Percentiles rank a stretch among this genome's conserved stretches.
Conservation (phyloP, 1,140 invertebrate genomes). For the Papilio polytes region DNA sequence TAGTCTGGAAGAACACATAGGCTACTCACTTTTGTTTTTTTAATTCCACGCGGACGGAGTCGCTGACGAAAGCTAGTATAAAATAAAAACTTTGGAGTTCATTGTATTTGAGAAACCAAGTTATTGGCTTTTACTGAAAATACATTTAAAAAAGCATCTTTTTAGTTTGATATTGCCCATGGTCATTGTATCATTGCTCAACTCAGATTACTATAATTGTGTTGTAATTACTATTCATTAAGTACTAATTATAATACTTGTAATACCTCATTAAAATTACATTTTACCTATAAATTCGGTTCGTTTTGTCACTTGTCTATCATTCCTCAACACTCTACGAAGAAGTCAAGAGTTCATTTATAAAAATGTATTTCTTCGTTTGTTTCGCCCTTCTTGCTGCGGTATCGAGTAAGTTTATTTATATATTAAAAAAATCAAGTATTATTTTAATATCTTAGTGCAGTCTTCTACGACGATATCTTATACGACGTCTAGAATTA, state of each 20-base stretch:
- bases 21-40: too few species aligned
- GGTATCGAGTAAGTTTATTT: background rate
- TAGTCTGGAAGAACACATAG: too few species aligned
- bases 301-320: background rate
- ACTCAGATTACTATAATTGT: background rate
- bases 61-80: too few species aligned
- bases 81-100: too few species aligned
- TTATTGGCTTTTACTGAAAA: too few species aligned
- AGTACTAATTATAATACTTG: background rate
- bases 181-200: background rate
- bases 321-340: background rate
- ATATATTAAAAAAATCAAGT: background rate
- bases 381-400: constrained; percentile 13
- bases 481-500: too few species aligned
- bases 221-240: background rate
- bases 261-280: background rate
- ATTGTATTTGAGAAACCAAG: too few species aligned
- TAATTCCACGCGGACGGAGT: too few species aligned
- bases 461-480: too few species aligned
- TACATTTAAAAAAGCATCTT: too few species aligned
- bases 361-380: background rate
- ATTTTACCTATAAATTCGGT: background rate
- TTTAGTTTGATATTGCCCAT: too few species aligned
- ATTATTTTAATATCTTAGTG: too few species aligned
- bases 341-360: background rate